Conservation (phyloP, 2,113 vertebrate genomes). For the Isurus oxyrinchus region DNA sequence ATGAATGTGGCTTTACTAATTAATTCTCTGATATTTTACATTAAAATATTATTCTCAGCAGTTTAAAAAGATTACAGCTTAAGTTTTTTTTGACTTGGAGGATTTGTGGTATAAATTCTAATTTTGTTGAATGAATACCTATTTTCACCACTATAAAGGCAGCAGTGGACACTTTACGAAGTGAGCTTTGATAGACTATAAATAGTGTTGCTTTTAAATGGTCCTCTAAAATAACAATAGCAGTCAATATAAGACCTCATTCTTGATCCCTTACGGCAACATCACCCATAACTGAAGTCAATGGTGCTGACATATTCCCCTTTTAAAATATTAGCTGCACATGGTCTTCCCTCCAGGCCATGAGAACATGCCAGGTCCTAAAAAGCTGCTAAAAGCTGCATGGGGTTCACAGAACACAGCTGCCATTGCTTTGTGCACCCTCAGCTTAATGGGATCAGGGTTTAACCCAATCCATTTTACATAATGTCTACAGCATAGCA, state of each 20-base stretch:
- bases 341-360: not conserved
- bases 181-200: not conserved
- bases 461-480: not conserved
- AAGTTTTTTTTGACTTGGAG: not conserved
- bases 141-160: not conserved
- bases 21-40: not conserved
- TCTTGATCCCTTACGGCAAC: not conserved
- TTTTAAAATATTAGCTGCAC: not conserved
- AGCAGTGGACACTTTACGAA: not conserved
- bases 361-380: not conserved
- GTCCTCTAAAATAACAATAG: not conserved
- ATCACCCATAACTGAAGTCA: not conserved
- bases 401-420: not conserved
- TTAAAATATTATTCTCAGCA: not conserved
- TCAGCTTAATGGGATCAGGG: not conserved
- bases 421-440: not conserved
- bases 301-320: not conserved
- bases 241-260: not conserved
- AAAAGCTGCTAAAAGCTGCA: not conserved
- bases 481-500: not conserved
- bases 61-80: not conserved
- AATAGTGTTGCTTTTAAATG: not conserved
- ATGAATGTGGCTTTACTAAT: slow-evolving; percentile 15
- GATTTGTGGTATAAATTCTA: not conserved
- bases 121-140: not conserved